These are phyloP conservation scores for Salarias fasciatus DNA, from an alignment of 2,797 vertebrate genomes.

Conservation along the genomic window DNA sequence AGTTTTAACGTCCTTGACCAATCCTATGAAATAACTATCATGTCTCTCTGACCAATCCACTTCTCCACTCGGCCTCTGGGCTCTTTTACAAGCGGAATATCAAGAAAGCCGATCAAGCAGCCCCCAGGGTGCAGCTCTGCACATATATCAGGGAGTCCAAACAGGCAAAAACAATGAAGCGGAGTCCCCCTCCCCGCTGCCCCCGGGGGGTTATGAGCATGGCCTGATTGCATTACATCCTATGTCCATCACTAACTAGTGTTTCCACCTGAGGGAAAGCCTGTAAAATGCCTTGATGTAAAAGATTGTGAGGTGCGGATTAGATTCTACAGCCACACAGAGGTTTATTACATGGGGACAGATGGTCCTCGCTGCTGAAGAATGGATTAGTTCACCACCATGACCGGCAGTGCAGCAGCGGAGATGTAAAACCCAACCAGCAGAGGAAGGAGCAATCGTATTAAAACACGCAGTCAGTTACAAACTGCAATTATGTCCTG, in stretches of 20 bases:
- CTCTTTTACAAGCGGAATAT: conserved; percentile 67
- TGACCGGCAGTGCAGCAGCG: conserved; percentile 1
- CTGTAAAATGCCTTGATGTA: conserved; percentile 43
- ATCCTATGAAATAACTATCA: conserved; percentile 55
- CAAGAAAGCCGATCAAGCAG: conserved; percentile 44
- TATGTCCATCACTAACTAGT: conserved; percentile 48
- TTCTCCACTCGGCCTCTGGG: conserved; percentile 31
- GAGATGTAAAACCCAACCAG: conserved; percentile 2
- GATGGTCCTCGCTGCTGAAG: conserved; percentile 21
- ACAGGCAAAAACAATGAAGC: conserved; percentile 59
- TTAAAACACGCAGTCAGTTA: conserved; percentile 3
- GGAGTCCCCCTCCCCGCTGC: neutral
- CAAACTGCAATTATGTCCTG: neutral
- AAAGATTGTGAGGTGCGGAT: conserved; percentile 53
- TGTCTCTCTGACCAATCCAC: conserved; percentile 26
- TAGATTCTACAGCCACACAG: conserved; percentile 53
- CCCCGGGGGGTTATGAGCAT: conserved; percentile 58
- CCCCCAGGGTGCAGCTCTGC: conserved; percentile 41
- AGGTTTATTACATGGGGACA: conserved; percentile 47
- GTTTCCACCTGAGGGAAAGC: conserved; percentile 43
- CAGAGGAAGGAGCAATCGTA: neutral
- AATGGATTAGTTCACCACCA: conserved; percentile 20
- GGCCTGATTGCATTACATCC: conserved; percentile 69
- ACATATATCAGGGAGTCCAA: conserved; percentile 66
- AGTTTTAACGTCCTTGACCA: conserved; percentile 46